These are phyloP conservation scores for Botia almorhae DNA, from an alignment of 2,797 vertebrate genomes.

Conservation along the genomic window DNA sequence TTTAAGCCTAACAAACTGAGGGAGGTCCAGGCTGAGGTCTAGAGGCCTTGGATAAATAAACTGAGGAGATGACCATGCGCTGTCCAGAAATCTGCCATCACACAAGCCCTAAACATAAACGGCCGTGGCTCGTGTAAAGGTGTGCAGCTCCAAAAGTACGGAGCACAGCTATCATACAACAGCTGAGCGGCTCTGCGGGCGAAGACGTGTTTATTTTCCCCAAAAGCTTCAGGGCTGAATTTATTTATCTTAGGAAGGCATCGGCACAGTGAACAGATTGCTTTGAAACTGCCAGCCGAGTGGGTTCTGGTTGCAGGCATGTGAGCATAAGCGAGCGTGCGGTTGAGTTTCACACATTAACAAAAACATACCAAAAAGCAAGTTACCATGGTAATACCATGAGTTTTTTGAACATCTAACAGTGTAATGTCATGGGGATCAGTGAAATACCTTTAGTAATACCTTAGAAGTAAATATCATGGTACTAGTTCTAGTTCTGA, in stretches of 20 bases:
- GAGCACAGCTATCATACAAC: conserved; percentile 69
- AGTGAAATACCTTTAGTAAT: neutral
- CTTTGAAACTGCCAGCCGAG: conserved; percentile 40
- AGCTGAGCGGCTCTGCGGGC: conserved; percentile 56
- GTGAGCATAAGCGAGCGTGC: neutral
- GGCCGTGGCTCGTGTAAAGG: conserved; percentile 64
- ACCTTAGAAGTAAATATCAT: neutral
- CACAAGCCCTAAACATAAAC: conserved; percentile 75
- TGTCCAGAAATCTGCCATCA: conserved; percentile 84
- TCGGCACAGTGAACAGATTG: conserved; percentile 30
- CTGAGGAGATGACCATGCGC: conserved; percentile 82
- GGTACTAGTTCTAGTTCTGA: neutral
- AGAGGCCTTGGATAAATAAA: conserved; percentile 87
- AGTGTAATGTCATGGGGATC: neutral
- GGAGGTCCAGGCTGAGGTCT: conserved; percentile 85
- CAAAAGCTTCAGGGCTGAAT: conserved; percentile 46
- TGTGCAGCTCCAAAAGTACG: conserved; percentile 65
- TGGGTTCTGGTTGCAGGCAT: conserved; percentile 5
- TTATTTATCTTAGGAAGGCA: conserved; percentile 46
- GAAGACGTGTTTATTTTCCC: conserved; percentile 58
- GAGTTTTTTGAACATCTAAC: neutral
- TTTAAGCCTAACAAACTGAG: conserved; percentile 88
- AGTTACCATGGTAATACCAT: neutral
- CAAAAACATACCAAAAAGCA: neutral
- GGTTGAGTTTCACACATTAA: neutral